A percentile compares a stretch with the other conserved stretches of the same genome.
These are phyloP conservation scores for Helogale parvula DNA, from an alignment of 2,113 vertebrate genomes.

Conservation along the genomic window DNA sequence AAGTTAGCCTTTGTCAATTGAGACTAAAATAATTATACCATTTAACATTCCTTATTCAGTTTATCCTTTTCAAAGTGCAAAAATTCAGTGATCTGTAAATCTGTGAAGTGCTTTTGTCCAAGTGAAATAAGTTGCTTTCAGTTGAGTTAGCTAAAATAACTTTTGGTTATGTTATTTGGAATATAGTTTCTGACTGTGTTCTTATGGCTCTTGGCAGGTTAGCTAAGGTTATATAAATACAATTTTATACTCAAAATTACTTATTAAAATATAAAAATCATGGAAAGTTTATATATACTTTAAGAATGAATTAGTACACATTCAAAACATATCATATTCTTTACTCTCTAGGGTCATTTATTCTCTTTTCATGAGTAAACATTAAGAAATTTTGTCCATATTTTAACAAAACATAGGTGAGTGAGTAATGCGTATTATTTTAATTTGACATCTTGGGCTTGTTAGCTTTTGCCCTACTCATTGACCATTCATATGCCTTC, in stretches of 20 bases:
- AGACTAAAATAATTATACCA: conserved; percentile 30
- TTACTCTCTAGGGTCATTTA: neutral
- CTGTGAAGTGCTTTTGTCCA: conserved; percentile 15
- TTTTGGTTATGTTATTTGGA: conserved; percentile 46
- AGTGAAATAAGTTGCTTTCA: conserved; percentile 28
- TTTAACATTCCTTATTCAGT: conserved; percentile 19
- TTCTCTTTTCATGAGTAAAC: neutral
- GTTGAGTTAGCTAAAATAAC: conserved; percentile 57
- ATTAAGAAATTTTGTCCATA: neutral
- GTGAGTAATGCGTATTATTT: neutral
- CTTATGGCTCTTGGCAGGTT: neutral
- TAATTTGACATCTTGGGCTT: neutral
- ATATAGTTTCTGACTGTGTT: conserved; percentile 27
- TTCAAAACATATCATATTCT: neutral
- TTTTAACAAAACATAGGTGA: neutral
- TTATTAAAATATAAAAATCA: conserved; percentile 22
- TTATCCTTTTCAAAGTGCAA: conserved; percentile 50
- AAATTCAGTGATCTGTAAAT: conserved; percentile 64
- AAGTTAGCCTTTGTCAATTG: conserved; percentile 47
- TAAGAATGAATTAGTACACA: neutral
- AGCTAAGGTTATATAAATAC: neutral
- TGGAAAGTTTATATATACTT: neutral
- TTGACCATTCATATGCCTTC: neutral
- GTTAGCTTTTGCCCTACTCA: neutral
- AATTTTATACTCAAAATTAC: neutral